Conservation (phyloP, 30 jellyfish, hydroid and myxozoan genomes). For the Aurelia sp. region DNA sequence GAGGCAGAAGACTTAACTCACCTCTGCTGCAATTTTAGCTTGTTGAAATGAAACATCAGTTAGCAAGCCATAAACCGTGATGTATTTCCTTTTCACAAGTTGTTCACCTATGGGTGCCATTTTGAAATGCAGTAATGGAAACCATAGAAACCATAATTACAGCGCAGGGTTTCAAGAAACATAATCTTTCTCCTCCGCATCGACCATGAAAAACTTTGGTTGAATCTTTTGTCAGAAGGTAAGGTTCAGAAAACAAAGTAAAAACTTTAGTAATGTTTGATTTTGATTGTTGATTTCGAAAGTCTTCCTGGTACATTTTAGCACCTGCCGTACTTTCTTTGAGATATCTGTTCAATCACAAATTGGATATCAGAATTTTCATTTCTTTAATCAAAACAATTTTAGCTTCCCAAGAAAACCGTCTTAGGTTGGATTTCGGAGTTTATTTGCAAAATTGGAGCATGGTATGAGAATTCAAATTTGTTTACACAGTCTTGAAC, state of each 20-base stretch:
- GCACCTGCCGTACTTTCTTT: too few species aligned
- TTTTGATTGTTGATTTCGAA: background rate
- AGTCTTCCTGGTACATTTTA: background rate
- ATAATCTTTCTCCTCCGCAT: background rate
- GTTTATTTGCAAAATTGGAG: too few species aligned
- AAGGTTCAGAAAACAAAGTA: too few species aligned
- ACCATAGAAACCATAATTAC: conserved; percentile 37
- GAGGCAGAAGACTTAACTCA: background rate
- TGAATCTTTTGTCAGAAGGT: too few species aligned
- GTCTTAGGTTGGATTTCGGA: too few species aligned
- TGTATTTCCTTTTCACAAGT: conserved; percentile 1
- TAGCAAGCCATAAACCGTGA: conserved; percentile 71
- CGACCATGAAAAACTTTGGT: too few species aligned
- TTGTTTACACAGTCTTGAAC: too few species aligned
- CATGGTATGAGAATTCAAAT: too few species aligned
- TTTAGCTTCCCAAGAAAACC: too few species aligned
- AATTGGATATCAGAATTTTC: too few species aligned
- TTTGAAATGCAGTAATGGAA: conserved; percentile 8
- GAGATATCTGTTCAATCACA: too few species aligned
- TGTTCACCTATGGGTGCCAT: conserved; percentile 46
- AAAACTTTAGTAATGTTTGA: background rate
- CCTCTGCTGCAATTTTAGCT: conserved; percentile 90
- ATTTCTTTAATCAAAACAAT: too few species aligned
- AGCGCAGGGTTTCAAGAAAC: conserved; percentile 33
- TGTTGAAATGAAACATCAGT: conserved; percentile 69